Conservation (phyloP, 1,140 invertebrate genomes). For the Macrocentrus cingulum region DNA sequence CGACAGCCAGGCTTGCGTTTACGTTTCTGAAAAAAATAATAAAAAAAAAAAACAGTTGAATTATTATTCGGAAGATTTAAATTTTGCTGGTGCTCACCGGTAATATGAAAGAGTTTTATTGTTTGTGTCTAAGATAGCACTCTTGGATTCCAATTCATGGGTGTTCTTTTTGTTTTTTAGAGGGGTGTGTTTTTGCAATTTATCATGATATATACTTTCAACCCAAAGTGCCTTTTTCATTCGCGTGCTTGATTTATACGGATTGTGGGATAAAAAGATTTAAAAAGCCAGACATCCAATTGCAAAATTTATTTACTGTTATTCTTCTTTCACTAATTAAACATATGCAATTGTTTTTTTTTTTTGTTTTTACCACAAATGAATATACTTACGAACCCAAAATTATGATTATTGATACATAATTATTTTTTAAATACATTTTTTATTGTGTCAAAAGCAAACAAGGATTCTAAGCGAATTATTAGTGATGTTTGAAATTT, state of each 20-base stretch:
- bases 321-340: conserved; percentile 8
- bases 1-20: conserved; percentile 32
- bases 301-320: conserved; percentile 17
- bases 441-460: not conserved
- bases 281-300: conserved; percentile 18
- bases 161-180: too few relatives aligned
- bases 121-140: too few relatives aligned
- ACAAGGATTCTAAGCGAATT: not conserved
- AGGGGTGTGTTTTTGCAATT: too few relatives aligned
- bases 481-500: not conserved
- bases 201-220: too few relatives aligned
- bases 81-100: too few relatives aligned
- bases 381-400: conserved; percentile 3
- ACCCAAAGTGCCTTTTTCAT: too few relatives aligned
- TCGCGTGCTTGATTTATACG: not conserved
- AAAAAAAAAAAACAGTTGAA: conserved; percentile 8
- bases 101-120: too few relatives aligned
- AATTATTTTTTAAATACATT: conserved; percentile 1
- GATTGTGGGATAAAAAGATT: conserved; percentile 19
- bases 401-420: not conserved
- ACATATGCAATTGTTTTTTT: conserved; percentile 11
- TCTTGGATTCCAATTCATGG: too few relatives aligned
- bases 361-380: too few relatives aligned
- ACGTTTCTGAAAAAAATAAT: conserved; percentile 27
- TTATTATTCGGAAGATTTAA: too few relatives aligned